Evolutionary conservation across 2,113 vertebrate genomes (phyloP), one percentile per base, ranked within the genome.

Genomic region (Zonotrichia leucophrys): DNA sequence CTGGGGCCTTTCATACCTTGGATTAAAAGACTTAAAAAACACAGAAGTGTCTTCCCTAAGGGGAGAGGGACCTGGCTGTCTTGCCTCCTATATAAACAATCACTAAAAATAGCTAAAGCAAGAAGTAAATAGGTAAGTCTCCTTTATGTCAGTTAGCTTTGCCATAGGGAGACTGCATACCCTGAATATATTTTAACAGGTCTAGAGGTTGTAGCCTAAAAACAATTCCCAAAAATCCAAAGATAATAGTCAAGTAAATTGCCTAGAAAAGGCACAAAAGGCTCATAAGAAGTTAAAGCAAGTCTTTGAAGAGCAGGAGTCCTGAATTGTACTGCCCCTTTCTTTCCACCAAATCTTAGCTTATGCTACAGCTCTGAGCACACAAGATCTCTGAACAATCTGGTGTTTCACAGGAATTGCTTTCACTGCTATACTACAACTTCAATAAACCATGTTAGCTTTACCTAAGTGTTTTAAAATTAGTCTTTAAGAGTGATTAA

Each of bases 321-420:
- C 64, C 44, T 63, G 44, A 68, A 39, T 19, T 50, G 11, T 41
- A 12, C 39, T 22, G 1, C 55, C 37, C 30, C 8, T 62, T 74
- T 69, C 42, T 63, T 63, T 63, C 42, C 56, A 72, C 16, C n/a
- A 50, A 35, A 39, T 27, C n/a, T 53, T 37, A 50, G 5, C 8
- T 66, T 31, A 41, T 46, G 5, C 23, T 10, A 75, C 47, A 37
- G 20, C 30, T 69, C 50, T 23, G 30, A 84, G 52, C 7, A 25
- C 14, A 50, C 0, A 0, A 4, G 13, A 49, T 21, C 31, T 35
- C 16, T 8, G 23, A 78, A 49, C 4, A 44, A 37, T 25, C 10
- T 37, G 6, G 5, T 39, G 15, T 59, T 85, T 82, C 52, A 55
- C 15, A 42, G 42, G 11, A 62, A 58, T 3, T 56, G 4, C 18